Conservation (phyloP, 2,113 vertebrate genomes). For the Paramormyrops kingsleyae region DNA sequence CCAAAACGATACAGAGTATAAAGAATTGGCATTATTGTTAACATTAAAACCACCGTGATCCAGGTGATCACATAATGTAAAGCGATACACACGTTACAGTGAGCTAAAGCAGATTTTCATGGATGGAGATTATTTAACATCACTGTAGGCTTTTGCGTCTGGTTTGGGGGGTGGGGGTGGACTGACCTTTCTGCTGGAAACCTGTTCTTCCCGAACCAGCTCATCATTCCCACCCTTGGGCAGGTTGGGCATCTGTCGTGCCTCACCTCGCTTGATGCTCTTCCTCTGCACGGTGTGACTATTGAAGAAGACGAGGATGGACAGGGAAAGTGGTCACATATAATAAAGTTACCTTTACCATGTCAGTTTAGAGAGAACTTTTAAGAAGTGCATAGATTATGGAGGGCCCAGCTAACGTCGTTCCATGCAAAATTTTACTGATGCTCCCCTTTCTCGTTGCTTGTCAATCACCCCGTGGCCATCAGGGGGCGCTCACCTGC, state of each 20-base stretch:
- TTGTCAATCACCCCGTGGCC: not conserved
- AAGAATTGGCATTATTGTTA: not conserved
- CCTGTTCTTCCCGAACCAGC: constrained; percentile 78
- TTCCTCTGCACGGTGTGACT: constrained; percentile 90
- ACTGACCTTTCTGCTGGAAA: constrained; percentile 81
- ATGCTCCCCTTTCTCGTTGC: not conserved
- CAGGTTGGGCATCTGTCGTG: constrained; percentile 80
- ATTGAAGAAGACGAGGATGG: constrained; percentile 19
- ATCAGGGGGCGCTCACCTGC: constrained; percentile 62
- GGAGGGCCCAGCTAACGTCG: not conserved
- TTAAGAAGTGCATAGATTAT: not conserved
- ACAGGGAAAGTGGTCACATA: not conserved
- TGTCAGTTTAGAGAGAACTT: not conserved
- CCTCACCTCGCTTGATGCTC: constrained; percentile 81
- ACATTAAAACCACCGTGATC: not conserved
- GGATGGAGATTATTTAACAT: not conserved
- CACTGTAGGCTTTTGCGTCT: not conserved
- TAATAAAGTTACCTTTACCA: not conserved
- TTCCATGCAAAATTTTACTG: not conserved
- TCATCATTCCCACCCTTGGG: constrained; percentile 74
- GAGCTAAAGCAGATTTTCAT: not conserved
- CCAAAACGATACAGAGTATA: not conserved
- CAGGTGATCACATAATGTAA: not conserved
- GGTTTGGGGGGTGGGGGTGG: not conserved
- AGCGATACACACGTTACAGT: not conserved